Evolutionary conservation across 2,888 invertebrate species (phyloP).

Genomic region (Erpobdella octoculata): DNA sequence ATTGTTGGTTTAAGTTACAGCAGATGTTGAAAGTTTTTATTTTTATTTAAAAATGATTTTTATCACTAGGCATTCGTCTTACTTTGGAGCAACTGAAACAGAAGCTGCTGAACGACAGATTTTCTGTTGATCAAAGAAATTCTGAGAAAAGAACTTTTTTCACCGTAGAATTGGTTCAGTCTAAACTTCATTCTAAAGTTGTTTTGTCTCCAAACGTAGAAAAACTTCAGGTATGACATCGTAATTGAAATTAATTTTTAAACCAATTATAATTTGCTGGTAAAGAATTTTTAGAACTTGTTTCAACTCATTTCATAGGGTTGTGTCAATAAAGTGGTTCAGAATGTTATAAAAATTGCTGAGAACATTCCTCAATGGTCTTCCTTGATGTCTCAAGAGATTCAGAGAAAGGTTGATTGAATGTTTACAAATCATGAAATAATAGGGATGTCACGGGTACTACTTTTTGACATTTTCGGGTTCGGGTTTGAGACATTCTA

Average conservation of each 20-base stretch:
- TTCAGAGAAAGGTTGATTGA: background rate
- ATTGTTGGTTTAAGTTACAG: too few relatives aligned
- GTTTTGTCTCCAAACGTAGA: background rate
- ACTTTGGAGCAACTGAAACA: background rate
- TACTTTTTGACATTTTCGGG: too few relatives aligned
- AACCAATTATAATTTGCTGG: background rate
- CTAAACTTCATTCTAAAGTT: background rate
- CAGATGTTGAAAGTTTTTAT: too few relatives aligned
- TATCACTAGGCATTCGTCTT: background rate
- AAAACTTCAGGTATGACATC: background rate
- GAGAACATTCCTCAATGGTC: background rate
- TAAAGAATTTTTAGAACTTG: background rate
- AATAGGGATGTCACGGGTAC: too few relatives aligned
- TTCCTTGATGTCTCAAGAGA: background rate
- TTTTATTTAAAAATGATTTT: too few relatives aligned
- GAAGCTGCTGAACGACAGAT: background rate
- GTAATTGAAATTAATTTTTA: background rate
- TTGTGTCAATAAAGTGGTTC: background rate
- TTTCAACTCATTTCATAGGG: background rate
- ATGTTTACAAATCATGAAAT: too few relatives aligned
- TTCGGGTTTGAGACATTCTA: too few relatives aligned
- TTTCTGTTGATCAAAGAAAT: background rate
- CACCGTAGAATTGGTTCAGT: background rate
- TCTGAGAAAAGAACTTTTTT: background rate
- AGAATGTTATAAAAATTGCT: background rate